Evolutionary conservation across 1,140 invertebrate genomes (phyloP), one percentile per base, ranked within the genome.

Genomic region (Sitodiplosis mosellana): DNA sequence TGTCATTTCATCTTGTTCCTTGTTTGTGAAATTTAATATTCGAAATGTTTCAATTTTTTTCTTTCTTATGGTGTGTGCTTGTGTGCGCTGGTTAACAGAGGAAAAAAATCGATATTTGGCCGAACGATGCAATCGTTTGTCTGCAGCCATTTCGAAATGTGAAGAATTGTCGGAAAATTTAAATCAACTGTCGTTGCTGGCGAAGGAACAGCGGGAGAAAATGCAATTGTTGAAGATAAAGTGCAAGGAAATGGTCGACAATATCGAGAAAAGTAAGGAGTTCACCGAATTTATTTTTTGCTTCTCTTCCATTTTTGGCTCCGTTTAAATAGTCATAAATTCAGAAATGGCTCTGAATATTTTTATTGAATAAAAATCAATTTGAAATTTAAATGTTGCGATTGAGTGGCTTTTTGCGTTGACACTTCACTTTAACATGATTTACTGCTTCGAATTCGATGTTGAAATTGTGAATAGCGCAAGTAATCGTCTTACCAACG

Each of bases 61-160:
- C 7, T 40, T 15, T 40, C n/a, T n/a, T n/a, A 12, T 40, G 4
- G n/a, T 19, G 12, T 40, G 3, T 40, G 3, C 18, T 19, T 40
- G 4, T 40, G 4, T 40, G 38, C 6, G 2, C n/a, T n/a, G n/a
- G n/a, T n/a, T n/a, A n/a, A n/a, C 48, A 63, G 61, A 58, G 53
- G 59, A 76, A n/a, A 70, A 68, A 36, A 65, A 60, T 19, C 51
- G 55, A 0, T 68, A 67, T 17, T 69, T 72, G 3, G 59, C 58
- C n/a, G 54, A 52, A 12, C 69, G 70, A 42, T 58, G 63, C 10
- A 48, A 62, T 44, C 59, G 65, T 15, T 54, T 72, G 2, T 58
- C 60, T 0, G 66, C 61, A 53, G 69, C 69, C 56, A 64, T 64
- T n/a, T 53, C 55, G 15, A 64, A 64, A 50, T 64, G 64, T 42